Conservation (phyloP, 2,888 invertebrate species). For the Melanostoma mellinum region DNA sequence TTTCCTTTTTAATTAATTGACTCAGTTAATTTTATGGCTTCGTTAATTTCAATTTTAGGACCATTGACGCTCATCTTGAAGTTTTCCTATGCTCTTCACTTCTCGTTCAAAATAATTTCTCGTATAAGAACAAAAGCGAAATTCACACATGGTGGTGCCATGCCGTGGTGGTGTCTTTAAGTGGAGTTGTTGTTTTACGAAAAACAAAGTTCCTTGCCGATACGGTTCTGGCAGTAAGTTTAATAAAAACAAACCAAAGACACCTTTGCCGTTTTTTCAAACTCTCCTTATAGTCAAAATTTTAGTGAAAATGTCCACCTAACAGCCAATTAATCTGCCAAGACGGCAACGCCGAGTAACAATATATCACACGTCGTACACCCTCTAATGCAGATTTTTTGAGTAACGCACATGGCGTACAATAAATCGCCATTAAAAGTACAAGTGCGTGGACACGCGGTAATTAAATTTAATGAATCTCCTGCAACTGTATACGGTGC, state of each 20-base stretch:
- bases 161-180: too few relatives aligned
- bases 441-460: constrained; percentile 71
- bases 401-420: constrained; percentile 59
- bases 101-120: not conserved
- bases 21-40: constrained; percentile 71
- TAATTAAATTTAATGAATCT: constrained; percentile 72
- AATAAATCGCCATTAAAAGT: constrained; percentile 72
- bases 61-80: constrained; percentile 49
- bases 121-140: constrained; percentile 37
- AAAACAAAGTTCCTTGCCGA: too few relatives aligned
- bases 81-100: constrained; percentile 9
- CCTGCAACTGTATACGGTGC: constrained; percentile 56
- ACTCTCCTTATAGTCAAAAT: constrained; percentile 15
- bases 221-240: too few relatives aligned
- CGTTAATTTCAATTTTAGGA: constrained; percentile 71
- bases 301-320: constrained; percentile 18
- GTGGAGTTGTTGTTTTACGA: not conserved
- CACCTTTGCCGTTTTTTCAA: constrained; percentile 39
- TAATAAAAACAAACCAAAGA: not conserved
- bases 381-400: constrained; percentile 23
- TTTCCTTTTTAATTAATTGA: constrained; percentile 70
- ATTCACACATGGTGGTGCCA: constrained; percentile 27
- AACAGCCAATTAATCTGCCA: constrained; percentile 5
- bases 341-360: constrained; percentile 1
- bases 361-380: constrained; percentile 35